phyloP scores from a whole-genome alignment of 2,113 vertebrate genomes.

The Lophotis ruficrista region DNA sequence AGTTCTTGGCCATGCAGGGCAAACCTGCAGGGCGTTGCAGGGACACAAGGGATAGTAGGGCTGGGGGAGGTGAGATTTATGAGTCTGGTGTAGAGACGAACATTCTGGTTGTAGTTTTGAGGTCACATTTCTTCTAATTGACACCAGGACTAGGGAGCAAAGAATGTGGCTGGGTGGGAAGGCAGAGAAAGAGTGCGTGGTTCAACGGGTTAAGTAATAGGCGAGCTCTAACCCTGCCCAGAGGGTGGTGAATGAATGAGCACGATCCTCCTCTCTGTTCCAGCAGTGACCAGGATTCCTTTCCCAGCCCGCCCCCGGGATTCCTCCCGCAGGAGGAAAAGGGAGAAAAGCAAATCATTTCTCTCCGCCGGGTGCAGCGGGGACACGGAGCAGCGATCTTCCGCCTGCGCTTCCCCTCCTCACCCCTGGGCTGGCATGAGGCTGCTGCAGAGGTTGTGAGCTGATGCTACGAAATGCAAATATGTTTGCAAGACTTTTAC shows the following conservation, averaged over 20 bases:
- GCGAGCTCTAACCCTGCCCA: not conserved
- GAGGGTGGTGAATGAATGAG: not conserved
- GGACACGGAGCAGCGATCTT: not conserved
- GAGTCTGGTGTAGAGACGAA: not conserved
- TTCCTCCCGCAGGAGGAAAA: not conserved
- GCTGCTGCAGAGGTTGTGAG: not conserved
- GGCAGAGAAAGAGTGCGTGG: not conserved
- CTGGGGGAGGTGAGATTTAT: not conserved
- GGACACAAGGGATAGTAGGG: not conserved
- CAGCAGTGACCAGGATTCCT: constrained; percentile 33
- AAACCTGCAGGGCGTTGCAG: not conserved
- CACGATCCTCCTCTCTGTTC: not conserved
- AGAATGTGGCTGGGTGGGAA: not conserved
- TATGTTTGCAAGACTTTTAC: not conserved
- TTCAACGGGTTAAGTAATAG: not conserved
- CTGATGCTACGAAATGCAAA: not conserved
- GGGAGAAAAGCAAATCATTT: constrained; percentile 24
- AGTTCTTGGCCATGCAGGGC: not conserved
- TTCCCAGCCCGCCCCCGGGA: constrained; percentile 36
- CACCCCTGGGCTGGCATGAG: not conserved
- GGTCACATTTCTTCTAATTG: not conserved
- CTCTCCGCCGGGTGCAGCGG: rapidly evolving
- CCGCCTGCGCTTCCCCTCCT: not conserved
- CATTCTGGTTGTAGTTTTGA: not conserved
- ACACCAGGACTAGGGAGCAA: not conserved